Conservation (phyloP, 37 sponge, comb jelly and placozoan species). For the Halisarca cf. caerulea region DNA sequence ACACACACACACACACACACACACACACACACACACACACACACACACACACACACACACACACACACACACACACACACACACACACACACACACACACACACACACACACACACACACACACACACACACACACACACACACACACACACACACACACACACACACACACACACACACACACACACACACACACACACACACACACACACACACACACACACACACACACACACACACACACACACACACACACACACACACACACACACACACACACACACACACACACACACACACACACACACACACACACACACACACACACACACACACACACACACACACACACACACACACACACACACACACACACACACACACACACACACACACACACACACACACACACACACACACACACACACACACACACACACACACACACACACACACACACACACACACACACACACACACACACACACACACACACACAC, state of each 20-base stretch:
- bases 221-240: constrained; percentile 20
- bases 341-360: neutral
- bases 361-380: neutral
- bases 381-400: neutral
- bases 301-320: neutral
- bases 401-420: neutral
- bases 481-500: neutral
- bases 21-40: constrained; percentile 4
- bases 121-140: constrained; percentile 7
- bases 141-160: neutral
- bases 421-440: constrained; percentile 8
- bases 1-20: constrained; percentile 10
- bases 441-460: constrained; percentile 12
- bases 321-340: constrained; percentile 28
- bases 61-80: constrained; percentile 21
- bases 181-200: neutral
- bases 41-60: constrained; percentile 16
- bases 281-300: neutral
- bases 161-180: neutral
- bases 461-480: neutral
- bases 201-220: neutral
- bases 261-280: neutral
- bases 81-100: neutral
- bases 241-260: neutral
- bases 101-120: constrained; percentile 6